Evolutionary conservation across 2,113 vertebrate genomes (phyloP).

Genomic region (Danionella cerebrum): DNA sequence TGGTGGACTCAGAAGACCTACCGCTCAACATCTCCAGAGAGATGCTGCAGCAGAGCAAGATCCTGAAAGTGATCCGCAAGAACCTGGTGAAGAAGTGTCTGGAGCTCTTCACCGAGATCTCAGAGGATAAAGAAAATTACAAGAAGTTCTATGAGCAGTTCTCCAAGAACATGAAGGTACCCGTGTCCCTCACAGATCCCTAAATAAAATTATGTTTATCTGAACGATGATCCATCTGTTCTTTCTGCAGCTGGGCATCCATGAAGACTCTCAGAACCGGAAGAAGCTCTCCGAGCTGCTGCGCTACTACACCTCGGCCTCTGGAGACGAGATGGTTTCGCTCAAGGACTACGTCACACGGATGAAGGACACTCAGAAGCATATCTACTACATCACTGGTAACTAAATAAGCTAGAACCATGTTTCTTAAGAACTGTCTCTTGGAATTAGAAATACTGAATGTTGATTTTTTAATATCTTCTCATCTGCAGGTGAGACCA

Average conservation of each 20-base stretch:
- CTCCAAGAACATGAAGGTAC: slow-evolving; percentile 94
- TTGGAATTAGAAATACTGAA: too few species aligned
- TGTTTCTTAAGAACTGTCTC: not conserved
- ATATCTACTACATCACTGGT: slow-evolving; percentile 97
- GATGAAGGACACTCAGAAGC: slow-evolving; percentile 97
- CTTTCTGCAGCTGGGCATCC: slow-evolving; percentile 80
- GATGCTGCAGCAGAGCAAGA: slow-evolving; percentile 97
- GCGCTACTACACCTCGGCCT: slow-evolving; percentile 86
- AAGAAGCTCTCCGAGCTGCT: slow-evolving; percentile 90
- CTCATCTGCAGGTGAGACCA: slow-evolving; percentile 61
- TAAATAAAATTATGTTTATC: too few species aligned
- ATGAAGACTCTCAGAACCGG: slow-evolving; percentile 92
- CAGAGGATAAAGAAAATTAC: slow-evolving; percentile 96
- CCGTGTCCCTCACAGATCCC: too few species aligned
- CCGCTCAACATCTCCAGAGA: slow-evolving; percentile 96
- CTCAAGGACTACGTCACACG: slow-evolving; percentile 91
- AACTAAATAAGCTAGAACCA: not conserved
- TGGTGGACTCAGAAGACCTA: slow-evolving; percentile 94
- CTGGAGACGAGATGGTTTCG: slow-evolving; percentile 92
- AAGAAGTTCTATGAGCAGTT: slow-evolving; percentile 96
- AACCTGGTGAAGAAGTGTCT: slow-evolving; percentile 96
- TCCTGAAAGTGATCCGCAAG: slow-evolving; percentile 93
- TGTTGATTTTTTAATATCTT: not conserved
- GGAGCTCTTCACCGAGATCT: slow-evolving; percentile 85
- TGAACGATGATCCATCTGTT: not conserved